Evolutionary conservation across 2,113 vertebrate genomes (phyloP).

Genomic region (Poeciliopsis retropinna): DNA sequence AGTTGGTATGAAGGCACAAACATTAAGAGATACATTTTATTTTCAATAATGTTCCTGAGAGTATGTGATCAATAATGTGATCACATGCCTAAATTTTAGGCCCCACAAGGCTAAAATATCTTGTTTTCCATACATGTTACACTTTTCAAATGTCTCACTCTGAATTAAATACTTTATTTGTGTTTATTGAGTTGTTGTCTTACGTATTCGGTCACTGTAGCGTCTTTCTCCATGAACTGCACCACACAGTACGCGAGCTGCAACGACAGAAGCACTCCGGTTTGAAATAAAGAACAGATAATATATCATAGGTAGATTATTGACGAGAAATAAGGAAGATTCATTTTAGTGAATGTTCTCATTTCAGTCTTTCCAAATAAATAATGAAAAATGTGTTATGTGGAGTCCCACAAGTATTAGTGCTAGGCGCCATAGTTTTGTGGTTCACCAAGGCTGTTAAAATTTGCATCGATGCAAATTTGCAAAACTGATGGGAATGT

Average conservation of each 20-base stretch:
- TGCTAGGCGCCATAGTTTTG: not conserved
- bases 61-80: not conserved
- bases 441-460: not conserved
- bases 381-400: not conserved
- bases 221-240: slow-evolving; percentile 93
- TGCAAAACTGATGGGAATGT: not conserved
- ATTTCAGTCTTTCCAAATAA: not conserved
- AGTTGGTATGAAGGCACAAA: not conserved
- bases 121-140: not conserved
- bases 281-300: not conserved
- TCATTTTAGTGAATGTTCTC: not conserved
- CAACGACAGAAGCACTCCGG: slow-evolving; percentile 10
- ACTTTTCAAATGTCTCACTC: not conserved
- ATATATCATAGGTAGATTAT: not conserved
- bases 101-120: not conserved
- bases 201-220: slow-evolving; percentile 91
- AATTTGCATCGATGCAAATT: not conserved
- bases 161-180: not conserved
- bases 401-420: not conserved
- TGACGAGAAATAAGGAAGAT: not conserved
- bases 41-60: not conserved
- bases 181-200: slow-evolving; percentile 54
- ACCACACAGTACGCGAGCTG: slow-evolving; percentile 94
- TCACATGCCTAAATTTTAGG: not conserved
- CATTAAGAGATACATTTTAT: not conserved